Evolutionary conservation across 2,797 vertebrate species (phyloP), one percentile per base, ranked within the genome.

Genomic region (Micropoecilia bifurca): DNA sequence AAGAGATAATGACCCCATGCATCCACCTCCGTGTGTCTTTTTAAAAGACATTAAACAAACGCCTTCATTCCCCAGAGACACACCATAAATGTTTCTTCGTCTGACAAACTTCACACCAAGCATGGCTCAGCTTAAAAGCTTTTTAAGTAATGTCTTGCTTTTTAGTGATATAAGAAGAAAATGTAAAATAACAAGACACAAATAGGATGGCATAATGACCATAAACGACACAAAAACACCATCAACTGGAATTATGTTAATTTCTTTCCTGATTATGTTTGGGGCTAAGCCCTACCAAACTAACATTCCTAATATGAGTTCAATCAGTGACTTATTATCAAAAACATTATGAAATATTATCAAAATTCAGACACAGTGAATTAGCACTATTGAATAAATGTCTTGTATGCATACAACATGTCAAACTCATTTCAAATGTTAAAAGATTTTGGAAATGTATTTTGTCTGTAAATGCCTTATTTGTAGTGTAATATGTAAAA

Each of bases 1-100:
- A 0, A 73, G 39, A 89, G 77, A 78, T 47, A 25, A 4, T 78
- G 77, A 82, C 55, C 79, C 79, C 74, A 57, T 71, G 68, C 22
- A 22, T 71, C 53, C 68, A 71, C 36, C 5, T 22, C 41, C 1
- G 6, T 71, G 25, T 16, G 41, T 71, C 68, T 71, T 71, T 68
- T 71, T 71, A 6, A 45, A 45, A 71, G 12, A 10, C 41, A 71
- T 36, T 33, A 41, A 68, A 68, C 20, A 41, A 3, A 41, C 1
- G 36, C 6, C 3, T 68, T 22, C 20, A 25, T 68, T 68, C 36
- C 8, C 36, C 63, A 68, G 63, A 22, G 16, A 68, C 16, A 39
- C 16, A 22, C 3, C 8, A 0, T 39, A 20, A 30, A 30, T 41
- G 36, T 25, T n/a, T 41, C 18, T 41, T 22, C 41, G 20, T 68